These are phyloP conservation scores for Macrosiphum euphorbiae DNA, from an alignment of 2,888 invertebrate genomes.

Conservation along the genomic window DNA sequence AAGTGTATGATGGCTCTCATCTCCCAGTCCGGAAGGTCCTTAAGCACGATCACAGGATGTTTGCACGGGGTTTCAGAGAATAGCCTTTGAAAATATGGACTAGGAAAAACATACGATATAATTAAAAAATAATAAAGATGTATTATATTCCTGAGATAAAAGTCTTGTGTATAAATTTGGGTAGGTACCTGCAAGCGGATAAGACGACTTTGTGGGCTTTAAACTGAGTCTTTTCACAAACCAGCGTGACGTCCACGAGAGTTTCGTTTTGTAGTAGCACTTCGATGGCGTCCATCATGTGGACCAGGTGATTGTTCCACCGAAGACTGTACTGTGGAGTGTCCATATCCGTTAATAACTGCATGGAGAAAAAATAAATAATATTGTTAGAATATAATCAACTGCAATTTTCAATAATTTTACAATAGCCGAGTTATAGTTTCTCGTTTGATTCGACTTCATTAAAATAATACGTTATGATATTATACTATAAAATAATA, in stretches of 20 bases:
- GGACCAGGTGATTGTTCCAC: slow-evolving; percentile 94
- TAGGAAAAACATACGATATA: slow-evolving; percentile 71
- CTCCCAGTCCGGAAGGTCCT: slow-evolving; percentile 90
- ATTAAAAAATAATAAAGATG: slow-evolving; percentile 16
- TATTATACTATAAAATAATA: not conserved
- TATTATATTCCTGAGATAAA: not conserved
- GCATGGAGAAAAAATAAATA: not conserved
- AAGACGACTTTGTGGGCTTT: slow-evolving; percentile 93
- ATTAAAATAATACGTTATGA: not conserved
- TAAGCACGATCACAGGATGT: slow-evolving; percentile 92
- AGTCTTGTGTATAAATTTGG: not conserved
- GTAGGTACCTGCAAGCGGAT: slow-evolving; percentile 78
- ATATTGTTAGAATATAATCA: not conserved
- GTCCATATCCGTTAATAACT: slow-evolving; percentile 68
- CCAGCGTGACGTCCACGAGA: slow-evolving; percentile 90
- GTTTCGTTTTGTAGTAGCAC: slow-evolving; percentile 88
- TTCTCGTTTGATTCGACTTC: not conserved
- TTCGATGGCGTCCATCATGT: slow-evolving; percentile 89
- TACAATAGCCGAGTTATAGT: not conserved
- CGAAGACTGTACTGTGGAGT: slow-evolving; percentile 91
- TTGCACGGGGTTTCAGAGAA: slow-evolving; percentile 93
- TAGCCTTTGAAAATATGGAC: slow-evolving; percentile 89
- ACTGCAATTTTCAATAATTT: not conserved
- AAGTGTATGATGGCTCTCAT: slow-evolving; percentile 92
- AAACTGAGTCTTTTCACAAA: slow-evolving; percentile 87